Percentiles rank a stretch among this genome's conserved stretches.
phyloP scores from a whole-genome alignment of 2,113 vertebrate species.

The Oreochromis aureus region DNA sequence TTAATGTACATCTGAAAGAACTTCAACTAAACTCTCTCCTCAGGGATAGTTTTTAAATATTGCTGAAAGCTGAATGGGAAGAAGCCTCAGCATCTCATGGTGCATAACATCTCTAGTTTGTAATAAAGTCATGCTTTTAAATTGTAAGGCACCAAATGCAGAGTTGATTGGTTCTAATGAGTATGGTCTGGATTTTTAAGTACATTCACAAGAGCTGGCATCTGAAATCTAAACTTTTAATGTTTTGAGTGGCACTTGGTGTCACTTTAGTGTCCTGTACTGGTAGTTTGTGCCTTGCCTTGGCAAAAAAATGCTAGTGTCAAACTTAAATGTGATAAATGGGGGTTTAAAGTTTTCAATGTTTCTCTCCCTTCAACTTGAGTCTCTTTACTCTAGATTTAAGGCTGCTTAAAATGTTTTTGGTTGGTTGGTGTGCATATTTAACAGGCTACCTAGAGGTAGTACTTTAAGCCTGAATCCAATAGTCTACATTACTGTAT shows the following conservation, averaged over 20 bases:
- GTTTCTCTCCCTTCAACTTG: background rate
- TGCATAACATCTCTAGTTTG: background rate
- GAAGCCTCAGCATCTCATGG: background rate
- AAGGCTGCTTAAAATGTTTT: background rate
- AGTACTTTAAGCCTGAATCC: background rate
- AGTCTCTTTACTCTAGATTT: background rate
- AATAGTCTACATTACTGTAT: background rate
- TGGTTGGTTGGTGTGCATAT: fast-evolving
- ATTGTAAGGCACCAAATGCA: background rate
- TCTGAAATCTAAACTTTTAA: background rate
- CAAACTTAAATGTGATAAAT: background rate
- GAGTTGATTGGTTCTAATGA: background rate
- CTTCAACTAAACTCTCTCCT: background rate
- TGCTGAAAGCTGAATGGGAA: background rate
- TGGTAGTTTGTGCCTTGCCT: background rate
- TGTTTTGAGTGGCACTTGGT: background rate
- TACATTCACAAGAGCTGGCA: background rate
- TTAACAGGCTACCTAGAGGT: fast-evolving
- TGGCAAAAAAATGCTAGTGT: fast-evolving
- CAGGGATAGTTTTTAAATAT: background rate
- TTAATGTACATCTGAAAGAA: background rate
- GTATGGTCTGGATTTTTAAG: background rate
- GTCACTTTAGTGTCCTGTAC: fast-evolving
- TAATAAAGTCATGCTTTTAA: background rate
- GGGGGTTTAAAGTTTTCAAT: fast-evolving